Percentiles rank a stretch among this genome's conserved stretches.
phyloP scores from a whole-genome alignment of 2,113 vertebrate genomes.

The Columba janthina region DNA sequence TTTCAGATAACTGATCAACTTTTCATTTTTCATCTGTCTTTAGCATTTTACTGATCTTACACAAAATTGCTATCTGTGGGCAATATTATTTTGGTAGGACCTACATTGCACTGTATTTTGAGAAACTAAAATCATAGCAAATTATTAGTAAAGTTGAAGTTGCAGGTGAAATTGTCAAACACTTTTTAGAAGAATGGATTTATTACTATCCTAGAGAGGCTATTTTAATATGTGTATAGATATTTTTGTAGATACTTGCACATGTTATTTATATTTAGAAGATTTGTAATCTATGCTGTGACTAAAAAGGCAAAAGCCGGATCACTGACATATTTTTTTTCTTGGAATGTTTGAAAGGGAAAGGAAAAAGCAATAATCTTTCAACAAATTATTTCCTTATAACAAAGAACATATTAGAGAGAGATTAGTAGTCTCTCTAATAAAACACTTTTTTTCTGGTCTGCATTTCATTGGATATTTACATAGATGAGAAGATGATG shows the following conservation, averaged over 20 bases:
- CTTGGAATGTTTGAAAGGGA: not conserved
- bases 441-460: not conserved
- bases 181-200: not conserved
- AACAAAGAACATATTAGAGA: not conserved
- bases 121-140: not conserved
- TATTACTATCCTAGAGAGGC: not conserved
- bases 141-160: not conserved
- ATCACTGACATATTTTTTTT: not conserved
- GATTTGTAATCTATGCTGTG: not conserved
- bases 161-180: not conserved
- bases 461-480: not conserved
- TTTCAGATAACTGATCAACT: not conserved
- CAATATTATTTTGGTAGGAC: not conserved
- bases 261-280: not conserved
- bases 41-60: not conserved
- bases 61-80: not conserved
- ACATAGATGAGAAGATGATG: not conserved
- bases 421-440: not conserved
- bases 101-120: not conserved
- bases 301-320: not conserved
- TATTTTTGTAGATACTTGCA: not conserved
- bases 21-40: slow-evolving; percentile 3
- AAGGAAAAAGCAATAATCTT: not conserved
- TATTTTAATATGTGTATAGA: not conserved
- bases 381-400: not conserved